Evolutionary conservation across 1,140 invertebrate species (phyloP).

Genomic region (Plodia interpunctella): DNA sequence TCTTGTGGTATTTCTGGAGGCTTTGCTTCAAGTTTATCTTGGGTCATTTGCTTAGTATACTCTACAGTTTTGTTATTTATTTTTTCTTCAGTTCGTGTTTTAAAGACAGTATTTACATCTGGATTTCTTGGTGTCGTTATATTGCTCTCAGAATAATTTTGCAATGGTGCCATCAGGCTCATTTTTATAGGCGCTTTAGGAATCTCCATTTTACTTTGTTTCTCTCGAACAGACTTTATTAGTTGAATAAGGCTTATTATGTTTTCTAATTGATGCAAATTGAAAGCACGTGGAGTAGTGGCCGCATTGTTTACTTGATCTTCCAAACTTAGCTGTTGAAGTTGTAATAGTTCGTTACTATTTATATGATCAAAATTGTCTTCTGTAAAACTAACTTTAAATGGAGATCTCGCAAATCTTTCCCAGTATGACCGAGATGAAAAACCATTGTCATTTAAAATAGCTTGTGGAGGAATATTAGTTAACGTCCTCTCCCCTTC

Average conservation of each 20-base stretch:
- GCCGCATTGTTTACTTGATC: slow-evolving; percentile 26
- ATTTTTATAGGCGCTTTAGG: not conserved
- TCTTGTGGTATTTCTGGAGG: too few relatives aligned
- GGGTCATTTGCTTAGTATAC: too few relatives aligned
- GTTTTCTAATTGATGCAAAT: slow-evolving; percentile 58
- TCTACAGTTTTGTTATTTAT: too few relatives aligned
- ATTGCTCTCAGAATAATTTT: not conserved
- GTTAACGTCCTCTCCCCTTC: slow-evolving; percentile 19
- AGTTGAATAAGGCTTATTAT: slow-evolving; percentile 46
- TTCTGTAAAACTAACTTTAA: slow-evolving; percentile 24
- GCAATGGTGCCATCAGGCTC: not conserved
- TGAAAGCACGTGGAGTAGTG: slow-evolving; percentile 34
- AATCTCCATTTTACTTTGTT: not conserved
- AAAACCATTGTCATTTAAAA: slow-evolving; percentile 40
- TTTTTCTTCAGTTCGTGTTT: too few relatives aligned
- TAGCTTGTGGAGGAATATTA: slow-evolving; percentile 11
- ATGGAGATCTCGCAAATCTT: slow-evolving; percentile 54
- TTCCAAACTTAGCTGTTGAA: slow-evolving; percentile 50
- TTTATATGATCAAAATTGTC: slow-evolving; percentile 28
- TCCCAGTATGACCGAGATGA: slow-evolving; percentile 56
- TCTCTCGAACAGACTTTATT: slow-evolving; percentile 16
- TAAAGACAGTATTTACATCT: not conserved
- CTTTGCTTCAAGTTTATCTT: too few relatives aligned
- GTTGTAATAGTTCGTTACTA: slow-evolving; percentile 52
- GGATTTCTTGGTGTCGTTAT: not conserved